phyloP scores from a whole-genome alignment of 2,797 vertebrate species.

The Delichon dasypus region DNA sequence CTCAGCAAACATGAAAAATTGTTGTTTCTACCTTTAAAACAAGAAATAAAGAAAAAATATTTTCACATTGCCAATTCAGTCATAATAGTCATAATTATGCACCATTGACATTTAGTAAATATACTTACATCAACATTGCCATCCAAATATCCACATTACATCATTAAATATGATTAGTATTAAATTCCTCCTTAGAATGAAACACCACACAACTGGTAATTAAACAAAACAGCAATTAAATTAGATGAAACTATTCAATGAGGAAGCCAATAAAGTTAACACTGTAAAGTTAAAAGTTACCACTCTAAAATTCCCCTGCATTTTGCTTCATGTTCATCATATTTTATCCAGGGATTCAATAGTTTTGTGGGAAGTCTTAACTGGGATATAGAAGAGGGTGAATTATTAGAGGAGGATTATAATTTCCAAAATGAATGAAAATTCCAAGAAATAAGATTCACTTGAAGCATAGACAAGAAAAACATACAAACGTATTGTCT shows the following conservation, averaged over 20 bases:
- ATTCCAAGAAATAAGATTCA: slow-evolving; percentile 3
- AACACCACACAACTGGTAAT: neutral
- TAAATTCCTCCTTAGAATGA: neutral
- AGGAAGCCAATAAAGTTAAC: neutral
- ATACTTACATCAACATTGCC: neutral
- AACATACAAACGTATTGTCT: neutral
- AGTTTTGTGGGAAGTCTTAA: neutral
- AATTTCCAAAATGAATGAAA: slow-evolving; percentile 8
- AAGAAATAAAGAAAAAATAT: neutral
- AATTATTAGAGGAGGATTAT: neutral
- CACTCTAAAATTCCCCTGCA: neutral
- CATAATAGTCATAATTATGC: neutral
- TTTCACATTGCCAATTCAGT: neutral
- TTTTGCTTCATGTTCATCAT: neutral
- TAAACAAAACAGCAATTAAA: neutral
- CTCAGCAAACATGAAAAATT: neutral
- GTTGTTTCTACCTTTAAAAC: neutral
- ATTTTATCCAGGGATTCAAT: neutral
- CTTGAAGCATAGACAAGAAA: neutral
- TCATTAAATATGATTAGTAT: neutral
- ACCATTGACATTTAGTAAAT: neutral
- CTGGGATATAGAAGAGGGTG: neutral
- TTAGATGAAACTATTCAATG: neutral
- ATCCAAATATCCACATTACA: neutral
- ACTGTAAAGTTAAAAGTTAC: neutral